Evolutionary conservation across 1,140 invertebrate genomes (phyloP), one percentile per base, ranked within the genome.

Genomic region (Nixonia krombeini): DNA sequence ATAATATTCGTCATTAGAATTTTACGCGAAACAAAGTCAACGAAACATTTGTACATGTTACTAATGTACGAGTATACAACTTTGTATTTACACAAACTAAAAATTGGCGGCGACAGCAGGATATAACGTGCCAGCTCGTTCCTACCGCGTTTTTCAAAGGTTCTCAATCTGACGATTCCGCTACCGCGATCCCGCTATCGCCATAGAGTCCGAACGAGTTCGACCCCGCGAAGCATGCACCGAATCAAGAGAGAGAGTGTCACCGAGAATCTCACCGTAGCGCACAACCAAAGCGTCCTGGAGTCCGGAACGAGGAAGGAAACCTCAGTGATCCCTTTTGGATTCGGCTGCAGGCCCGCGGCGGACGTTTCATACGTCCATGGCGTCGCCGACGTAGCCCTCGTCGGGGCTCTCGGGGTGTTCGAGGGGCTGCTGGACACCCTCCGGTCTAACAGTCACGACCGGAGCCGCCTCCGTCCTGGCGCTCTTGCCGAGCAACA

Each of bases 351-450:
- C 67, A 56, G 61, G 55, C 59, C 10, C 50, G 10, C 67, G n/a
- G n/a, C n/a, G 59, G 33, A 40, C 55, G 51, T 52, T 75, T 83
- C 82, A 87, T 28, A 87, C 87, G 46, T 87, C 86, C 70, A 86
- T 83, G 6, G 80, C 88, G 74, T 94, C 93, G 17, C 93, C 93
- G 33, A 93, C 93, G 77, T 94, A 95, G 0, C 93, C 93, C 77
- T 95, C 93, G 77, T 95, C 93, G 3, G 93, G 93, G 77, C 93
- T 94, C 69, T 95, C 93, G 1, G 91, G 90, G 63, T 92, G 87
- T 88, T 91, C 52, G 83, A 85, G 12, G 76, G 64, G 44, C 76
- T 62, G 41, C 21, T 57, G 49, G 0, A 44, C 66, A 37, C 53
- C 50, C 47, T 71, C 57, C 28, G 61, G 55, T 6, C 65, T 42